phyloP scores from a whole-genome alignment of 1,140 invertebrate species.

The Meloidogyne chitwoodi region DNA sequence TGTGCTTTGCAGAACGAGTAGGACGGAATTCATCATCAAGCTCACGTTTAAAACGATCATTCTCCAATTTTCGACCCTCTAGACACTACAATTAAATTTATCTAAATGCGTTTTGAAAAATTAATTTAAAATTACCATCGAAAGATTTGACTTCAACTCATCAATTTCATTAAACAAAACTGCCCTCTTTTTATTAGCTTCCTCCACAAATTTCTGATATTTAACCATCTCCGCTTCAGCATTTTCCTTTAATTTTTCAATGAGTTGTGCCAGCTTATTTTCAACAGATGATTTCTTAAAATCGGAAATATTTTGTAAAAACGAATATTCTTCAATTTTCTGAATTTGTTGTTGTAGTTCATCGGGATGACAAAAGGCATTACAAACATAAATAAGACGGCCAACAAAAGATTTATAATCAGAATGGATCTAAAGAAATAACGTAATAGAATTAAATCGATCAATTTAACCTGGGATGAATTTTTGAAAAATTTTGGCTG shows the following conservation, averaged over 20 bases:
- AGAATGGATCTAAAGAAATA: background rate
- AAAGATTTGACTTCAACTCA: background rate
- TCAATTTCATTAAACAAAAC: background rate
- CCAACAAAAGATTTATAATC: slow-evolving; percentile 5
- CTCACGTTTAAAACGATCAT: slow-evolving; percentile 6
- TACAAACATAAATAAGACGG: background rate
- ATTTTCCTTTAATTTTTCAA: background rate
- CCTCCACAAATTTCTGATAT: background rate
- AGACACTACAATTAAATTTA: background rate
- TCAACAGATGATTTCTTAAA: slow-evolving; percentile 3
- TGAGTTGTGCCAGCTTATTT: background rate
- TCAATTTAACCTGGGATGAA: slow-evolving; percentile 2
- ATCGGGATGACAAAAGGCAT: background rate
- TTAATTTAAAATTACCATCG: background rate
- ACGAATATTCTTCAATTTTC: background rate
- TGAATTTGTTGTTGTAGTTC: slow-evolving; percentile 6
- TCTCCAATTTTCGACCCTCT: slow-evolving; percentile 1
- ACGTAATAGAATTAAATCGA: too few relatives aligned
- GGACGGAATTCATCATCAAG: slow-evolving; percentile 5
- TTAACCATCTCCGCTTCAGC: background rate
- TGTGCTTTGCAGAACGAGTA: background rate
- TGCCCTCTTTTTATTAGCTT: background rate
- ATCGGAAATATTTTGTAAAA: background rate
- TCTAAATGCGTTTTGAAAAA: background rate
- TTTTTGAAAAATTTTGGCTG: slow-evolving; percentile 6